Evolutionary conservation across 2,888 invertebrate genomes (phyloP).

Genomic region (Sabellastarte sp.): DNA sequence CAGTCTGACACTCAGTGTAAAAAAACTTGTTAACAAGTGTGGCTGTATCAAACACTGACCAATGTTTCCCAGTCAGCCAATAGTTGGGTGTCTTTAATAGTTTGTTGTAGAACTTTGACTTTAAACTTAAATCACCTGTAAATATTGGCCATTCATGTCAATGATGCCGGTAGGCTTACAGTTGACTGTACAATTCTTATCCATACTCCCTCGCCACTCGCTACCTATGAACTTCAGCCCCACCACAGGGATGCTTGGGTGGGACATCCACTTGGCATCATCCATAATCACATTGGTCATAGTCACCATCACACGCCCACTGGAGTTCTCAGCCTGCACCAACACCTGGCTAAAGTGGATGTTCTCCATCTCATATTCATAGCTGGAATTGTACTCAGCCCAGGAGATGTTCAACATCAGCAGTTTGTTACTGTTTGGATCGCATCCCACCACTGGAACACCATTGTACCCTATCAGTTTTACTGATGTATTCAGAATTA

Average conservation of each 20-base stretch:
- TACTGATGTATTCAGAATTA: constrained; percentile 13
- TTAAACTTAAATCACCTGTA: too few species aligned
- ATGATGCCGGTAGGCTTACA: constrained; percentile 9
- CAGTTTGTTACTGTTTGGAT: neutral
- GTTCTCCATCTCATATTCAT: neutral
- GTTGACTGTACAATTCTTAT: constrained; percentile 4
- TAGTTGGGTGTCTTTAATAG: too few species aligned
- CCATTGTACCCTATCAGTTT: constrained; percentile 12
- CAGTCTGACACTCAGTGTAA: too few species aligned
- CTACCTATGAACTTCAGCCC: neutral
- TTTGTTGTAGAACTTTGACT: too few species aligned
- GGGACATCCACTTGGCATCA: constrained; percentile 8
- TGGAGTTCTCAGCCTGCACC: neutral
- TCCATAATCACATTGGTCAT: constrained; percentile 6
- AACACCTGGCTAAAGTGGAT: constrained; percentile 6
- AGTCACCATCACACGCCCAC: neutral
- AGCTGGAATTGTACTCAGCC: neutral
- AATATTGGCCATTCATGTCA: constrained; percentile 2
- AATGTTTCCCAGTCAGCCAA: too few species aligned
- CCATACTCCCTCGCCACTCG: constrained; percentile 12
- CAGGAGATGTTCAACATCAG: constrained; percentile 11
- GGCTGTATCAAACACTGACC: too few species aligned
- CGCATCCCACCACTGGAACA: constrained; percentile 11
- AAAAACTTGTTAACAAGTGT: too few species aligned
- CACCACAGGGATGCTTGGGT: neutral